Base-by-base conservation (phyloP, 2,113 vertebrate genomes). In the Crocuta crocuta region DNA sequence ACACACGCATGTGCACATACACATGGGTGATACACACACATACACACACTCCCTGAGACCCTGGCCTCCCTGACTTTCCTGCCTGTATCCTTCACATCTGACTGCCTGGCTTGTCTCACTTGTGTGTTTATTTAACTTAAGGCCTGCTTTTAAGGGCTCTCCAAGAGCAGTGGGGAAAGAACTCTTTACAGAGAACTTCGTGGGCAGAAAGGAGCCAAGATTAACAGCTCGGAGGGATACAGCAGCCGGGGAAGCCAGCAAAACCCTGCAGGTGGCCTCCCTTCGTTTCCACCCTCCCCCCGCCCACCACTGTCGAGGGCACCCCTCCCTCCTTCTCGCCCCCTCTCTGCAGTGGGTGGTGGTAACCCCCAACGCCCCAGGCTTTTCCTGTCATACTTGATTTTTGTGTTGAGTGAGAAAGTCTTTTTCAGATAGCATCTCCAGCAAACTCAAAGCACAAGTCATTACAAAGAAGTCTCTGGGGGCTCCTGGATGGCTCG, bases 101-200 rank as follows among this genome's bases (percentile, higher is more conserved):
- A 61, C 13, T 3, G 58, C 65, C 73, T 31, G 88, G 84, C 65
- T 94, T 76, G 45, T 80, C 88, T 89, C 90, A 89, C 39, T 79
- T 43, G 83, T 24, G 50, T 95, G 71, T 96, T 97, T 93, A 81
- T 89, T 94, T 95, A 79, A 73, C 45, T 94, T 71, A 86, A 92
- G 55, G n/a, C 63, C 76, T 76, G 16, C 61, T 97, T 81, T 39
- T 74, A 91, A 95, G 71, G n/a, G 63, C 2, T 53, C 45, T 85
- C 31, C n/a, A 39, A 83, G 66, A 33, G 66, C 48, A 16, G 23
- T 1, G 0, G 45, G 91, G n/a, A 17, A 35, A 35, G 7, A 66
- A 68, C 19, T 31, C 55, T 61, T 79, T 39, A 83, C 55, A 84
- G 95, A 61, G 48, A 93, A 65, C 5, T 61, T 74, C 28, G 48